Conservation (phyloP, 2,113 vertebrate genomes). For the Pterophyllum scalare region DNA sequence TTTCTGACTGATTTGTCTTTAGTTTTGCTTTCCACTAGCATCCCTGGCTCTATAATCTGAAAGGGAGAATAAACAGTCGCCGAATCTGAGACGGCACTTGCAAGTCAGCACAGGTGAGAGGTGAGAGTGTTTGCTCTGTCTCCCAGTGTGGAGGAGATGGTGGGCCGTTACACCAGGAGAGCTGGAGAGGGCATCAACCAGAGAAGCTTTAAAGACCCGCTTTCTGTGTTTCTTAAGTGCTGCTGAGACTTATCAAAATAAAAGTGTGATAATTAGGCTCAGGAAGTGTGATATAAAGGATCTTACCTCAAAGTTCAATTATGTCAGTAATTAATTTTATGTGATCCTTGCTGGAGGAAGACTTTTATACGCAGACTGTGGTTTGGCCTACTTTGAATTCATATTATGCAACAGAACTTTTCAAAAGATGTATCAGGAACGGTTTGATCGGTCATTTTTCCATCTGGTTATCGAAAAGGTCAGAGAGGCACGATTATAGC, state of each 20-base stretch:
- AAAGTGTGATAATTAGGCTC: not conserved
- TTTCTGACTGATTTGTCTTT: not conserved
- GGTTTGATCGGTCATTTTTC: conserved; percentile 10
- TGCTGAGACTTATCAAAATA: not conserved
- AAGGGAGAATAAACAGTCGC: too few species aligned
- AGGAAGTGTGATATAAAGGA: not conserved
- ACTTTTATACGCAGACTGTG: not conserved
- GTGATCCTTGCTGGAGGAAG: not conserved
- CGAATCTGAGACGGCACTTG: not conserved
- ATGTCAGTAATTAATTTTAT: not conserved
- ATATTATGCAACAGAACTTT: conserved; percentile 17
- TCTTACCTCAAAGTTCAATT: not conserved
- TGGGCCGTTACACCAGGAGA: not conserved
- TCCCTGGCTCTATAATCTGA: not conserved
- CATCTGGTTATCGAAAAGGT: conserved; percentile 30
- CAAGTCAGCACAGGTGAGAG: not conserved
- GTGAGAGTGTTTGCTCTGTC: not conserved
- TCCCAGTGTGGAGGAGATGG: not conserved
- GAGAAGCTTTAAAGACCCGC: not conserved
- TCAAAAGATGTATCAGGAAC: conserved; percentile 6
- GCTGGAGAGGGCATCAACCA: not conserved
- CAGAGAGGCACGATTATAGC: not conserved
- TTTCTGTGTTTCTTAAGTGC: not conserved
- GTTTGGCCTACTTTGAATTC: not conserved
- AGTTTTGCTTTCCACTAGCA: too few species aligned